Conservation (phyloP, 2,888 invertebrate species). For the Pristionchus fissidentatus region DNA sequence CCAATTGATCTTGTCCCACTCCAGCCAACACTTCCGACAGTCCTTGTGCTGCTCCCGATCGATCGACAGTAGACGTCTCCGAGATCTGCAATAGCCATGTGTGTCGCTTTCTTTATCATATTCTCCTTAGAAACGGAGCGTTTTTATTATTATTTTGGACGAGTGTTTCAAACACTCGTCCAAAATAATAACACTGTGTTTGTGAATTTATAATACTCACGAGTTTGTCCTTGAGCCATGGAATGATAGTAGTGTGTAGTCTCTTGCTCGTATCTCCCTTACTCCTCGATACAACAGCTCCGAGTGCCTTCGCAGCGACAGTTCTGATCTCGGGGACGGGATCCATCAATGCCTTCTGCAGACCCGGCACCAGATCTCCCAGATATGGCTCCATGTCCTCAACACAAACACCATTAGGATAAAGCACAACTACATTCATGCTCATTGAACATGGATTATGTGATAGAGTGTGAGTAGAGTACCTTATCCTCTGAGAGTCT, state of each 20-base stretch:
- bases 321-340: slow-evolving; percentile 97
- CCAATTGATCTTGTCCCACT: slow-evolving; percentile 92
- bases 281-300: slow-evolving; percentile 67
- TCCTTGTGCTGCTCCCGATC: slow-evolving; percentile 92
- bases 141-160: too few relatives aligned
- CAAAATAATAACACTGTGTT: neutral
- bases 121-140: too few relatives aligned
- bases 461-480: neutral
- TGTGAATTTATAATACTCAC: slow-evolving; percentile 78
- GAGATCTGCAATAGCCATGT: slow-evolving; percentile 78
- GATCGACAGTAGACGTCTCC: slow-evolving; percentile 93
- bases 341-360: slow-evolving; percentile 94
- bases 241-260: slow-evolving; percentile 91
- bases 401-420: slow-evolving; percentile 4
- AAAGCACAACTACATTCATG: neutral
- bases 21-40: slow-evolving; percentile 87
- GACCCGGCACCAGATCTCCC: slow-evolving; percentile 93
- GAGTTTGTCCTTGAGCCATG: slow-evolving; percentile 98
- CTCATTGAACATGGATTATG: neutral
- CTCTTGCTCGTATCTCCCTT: slow-evolving; percentile 82
- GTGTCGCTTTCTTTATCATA: neutral
- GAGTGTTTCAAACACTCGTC: too few relatives aligned
- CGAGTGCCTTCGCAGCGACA: slow-evolving; percentile 81
- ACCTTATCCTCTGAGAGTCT: slow-evolving; percentile 96
- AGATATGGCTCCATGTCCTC: slow-evolving; percentile 93